A percentile compares a stretch with the other conserved stretches of the same genome.
Evolutionary conservation across 2,888 invertebrate species (phyloP).

Genomic region (Drosophila diplacantha): DNA sequence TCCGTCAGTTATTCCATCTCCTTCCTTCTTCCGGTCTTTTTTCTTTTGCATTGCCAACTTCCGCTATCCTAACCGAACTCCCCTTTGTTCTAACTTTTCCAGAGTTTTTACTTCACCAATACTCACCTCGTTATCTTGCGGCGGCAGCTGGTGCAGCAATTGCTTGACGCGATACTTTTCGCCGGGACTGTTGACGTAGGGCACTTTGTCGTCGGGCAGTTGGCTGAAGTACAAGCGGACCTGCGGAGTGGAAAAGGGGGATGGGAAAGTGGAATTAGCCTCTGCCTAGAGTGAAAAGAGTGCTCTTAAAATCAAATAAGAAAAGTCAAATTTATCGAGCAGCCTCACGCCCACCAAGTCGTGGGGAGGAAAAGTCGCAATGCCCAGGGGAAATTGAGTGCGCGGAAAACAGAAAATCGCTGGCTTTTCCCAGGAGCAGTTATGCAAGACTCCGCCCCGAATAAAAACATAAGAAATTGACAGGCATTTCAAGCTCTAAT

Average conservation of each 20-base stretch:
- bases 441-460: constrained; percentile 42
- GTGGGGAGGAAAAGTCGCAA: constrained; percentile 7
- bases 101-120: constrained; percentile 30
- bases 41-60: constrained; percentile 11
- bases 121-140: constrained; percentile 94
- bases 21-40: background rate
- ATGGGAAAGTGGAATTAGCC: constrained; percentile 64
- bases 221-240: constrained; percentile 98
- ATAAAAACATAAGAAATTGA: constrained; percentile 13
- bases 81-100: constrained; percentile 12
- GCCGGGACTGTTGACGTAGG: constrained; percentile 96
- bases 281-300: constrained; percentile 1
- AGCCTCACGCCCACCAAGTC: constrained; percentile 13
- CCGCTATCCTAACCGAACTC: background rate
- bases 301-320: constrained; percentile 8
- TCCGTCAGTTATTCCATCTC: no score
- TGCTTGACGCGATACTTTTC: constrained; percentile 96
- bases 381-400: constrained; percentile 11
- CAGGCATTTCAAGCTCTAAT: constrained; percentile 46
- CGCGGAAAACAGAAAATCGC: constrained; percentile 4
- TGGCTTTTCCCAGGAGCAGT: constrained; percentile 35
- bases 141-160: constrained; percentile 95
- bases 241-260: constrained; percentile 79
- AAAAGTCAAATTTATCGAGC: constrained; percentile 42
- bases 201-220: constrained; percentile 97